These are phyloP conservation scores for Candoia aspera DNA, from an alignment of 2,113 vertebrate species.

Conservation along the genomic window DNA sequence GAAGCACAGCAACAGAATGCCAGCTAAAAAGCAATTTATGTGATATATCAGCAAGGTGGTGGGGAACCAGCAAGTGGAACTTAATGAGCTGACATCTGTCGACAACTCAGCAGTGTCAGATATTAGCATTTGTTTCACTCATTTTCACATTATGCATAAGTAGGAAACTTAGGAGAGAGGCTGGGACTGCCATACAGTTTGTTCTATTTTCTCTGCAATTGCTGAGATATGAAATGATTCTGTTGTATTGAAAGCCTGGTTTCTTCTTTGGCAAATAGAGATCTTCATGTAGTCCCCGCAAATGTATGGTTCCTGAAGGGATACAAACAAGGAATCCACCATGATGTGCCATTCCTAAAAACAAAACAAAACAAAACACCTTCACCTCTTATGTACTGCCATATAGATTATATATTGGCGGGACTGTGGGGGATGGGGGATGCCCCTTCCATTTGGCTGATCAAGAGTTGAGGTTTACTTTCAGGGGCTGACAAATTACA, in stretches of 20 bases:
- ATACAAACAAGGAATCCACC: background rate
- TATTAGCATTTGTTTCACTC: constrained; percentile 45
- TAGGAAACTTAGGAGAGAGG: constrained; percentile 37
- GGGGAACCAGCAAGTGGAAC: constrained; percentile 49
- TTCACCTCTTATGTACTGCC: constrained; percentile 21
- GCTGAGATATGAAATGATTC: background rate
- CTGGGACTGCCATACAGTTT: constrained; percentile 43
- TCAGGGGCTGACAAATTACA: constrained; percentile 17
- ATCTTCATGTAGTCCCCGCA: constrained; percentile 16
- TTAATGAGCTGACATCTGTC: constrained; percentile 56
- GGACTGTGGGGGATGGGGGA: background rate
- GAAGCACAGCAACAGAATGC: constrained; percentile 37
- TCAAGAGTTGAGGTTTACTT: background rate
- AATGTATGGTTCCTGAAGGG: background rate
- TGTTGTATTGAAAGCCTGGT: background rate
- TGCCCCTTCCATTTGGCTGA: constrained; percentile 11
- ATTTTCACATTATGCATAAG: constrained; percentile 41
- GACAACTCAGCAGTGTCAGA: constrained; percentile 28
- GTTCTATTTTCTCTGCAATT: constrained; percentile 28
- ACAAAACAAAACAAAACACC: background rate
- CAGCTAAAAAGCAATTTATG: constrained; percentile 57
- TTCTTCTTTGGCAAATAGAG: constrained; percentile 38
- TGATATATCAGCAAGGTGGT: constrained; percentile 43
- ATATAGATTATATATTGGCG: background rate
- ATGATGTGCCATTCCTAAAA: background rate